A percentile compares a stretch with the other conserved stretches of the same genome.
phyloP scores from a whole-genome alignment of 2,113 vertebrate genomes.

The Protobothrops mucrosquamatus region DNA sequence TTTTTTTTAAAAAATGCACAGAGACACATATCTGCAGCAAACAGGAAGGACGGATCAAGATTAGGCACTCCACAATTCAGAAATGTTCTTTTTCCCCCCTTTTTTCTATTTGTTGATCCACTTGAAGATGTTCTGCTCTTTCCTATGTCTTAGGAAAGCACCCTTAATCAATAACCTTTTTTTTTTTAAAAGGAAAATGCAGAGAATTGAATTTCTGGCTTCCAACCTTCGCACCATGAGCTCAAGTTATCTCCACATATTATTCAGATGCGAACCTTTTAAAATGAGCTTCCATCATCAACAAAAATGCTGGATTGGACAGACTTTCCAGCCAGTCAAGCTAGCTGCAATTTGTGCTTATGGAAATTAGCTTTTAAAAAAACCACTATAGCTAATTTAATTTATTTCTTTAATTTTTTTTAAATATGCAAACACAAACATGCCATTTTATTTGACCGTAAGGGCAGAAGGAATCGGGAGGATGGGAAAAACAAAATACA shows the following conservation, averaged over 20 bases:
- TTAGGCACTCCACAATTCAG: not conserved
- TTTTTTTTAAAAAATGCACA: not conserved
- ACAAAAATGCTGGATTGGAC: not conserved
- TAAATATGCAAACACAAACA: not conserved
- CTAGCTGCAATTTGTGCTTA: not conserved
- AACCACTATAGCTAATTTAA: too few relatives aligned
- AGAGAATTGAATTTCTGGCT: not conserved
- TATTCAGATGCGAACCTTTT: not conserved
- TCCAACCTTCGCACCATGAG: not conserved
- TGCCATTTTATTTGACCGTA: not conserved
- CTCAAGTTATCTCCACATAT: not conserved
- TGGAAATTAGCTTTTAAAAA: not conserved
- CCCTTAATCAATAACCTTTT: not conserved
- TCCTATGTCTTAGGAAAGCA: not conserved
- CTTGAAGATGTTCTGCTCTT: not conserved
- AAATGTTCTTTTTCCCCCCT: not conserved
- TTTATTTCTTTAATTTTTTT: not conserved
- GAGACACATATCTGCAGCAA: not conserved
- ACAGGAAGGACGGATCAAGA: not conserved
- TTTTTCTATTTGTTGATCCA: not conserved
- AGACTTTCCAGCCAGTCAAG: not conserved
- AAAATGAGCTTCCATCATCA: not conserved
- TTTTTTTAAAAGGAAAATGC: not conserved
- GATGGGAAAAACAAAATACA: not conserved
- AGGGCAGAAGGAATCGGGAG: not conserved